Conservation (phyloP, 2,797 vertebrate genomes). For the Bovichtus diacanthus region DNA sequence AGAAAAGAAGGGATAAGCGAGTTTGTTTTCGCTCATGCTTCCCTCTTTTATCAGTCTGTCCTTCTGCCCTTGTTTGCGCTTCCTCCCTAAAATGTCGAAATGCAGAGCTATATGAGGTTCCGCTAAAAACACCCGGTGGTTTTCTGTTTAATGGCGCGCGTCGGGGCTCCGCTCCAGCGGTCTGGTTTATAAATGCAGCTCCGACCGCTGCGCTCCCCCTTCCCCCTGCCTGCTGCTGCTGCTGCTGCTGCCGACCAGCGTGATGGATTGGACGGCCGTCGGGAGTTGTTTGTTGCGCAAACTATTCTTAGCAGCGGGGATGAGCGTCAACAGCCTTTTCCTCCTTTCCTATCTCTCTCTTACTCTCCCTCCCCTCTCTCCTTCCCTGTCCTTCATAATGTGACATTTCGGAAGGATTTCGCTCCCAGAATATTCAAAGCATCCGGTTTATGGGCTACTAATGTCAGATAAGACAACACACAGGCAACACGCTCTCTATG, state of each 20-base stretch:
- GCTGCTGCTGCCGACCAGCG: conserved; percentile 49
- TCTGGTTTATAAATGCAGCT: conserved; percentile 75
- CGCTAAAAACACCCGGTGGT: conserved; percentile 72
- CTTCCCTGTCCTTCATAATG: conserved; percentile 15
- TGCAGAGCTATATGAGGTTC: conserved; percentile 45
- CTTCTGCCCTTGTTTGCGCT: conserved; percentile 5
- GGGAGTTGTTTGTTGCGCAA: conserved; percentile 83
- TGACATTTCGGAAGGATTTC: conserved; percentile 40
- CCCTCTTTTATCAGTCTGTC: conserved; percentile 5
- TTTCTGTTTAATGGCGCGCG: conserved; percentile 81
- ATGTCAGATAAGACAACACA: neutral
- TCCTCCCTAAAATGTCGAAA: conserved; percentile 1
- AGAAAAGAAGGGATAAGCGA: neutral
- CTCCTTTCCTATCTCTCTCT: conserved; percentile 24
- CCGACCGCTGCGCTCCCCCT: conserved; percentile 44
- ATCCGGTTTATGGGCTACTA: conserved; percentile 16
- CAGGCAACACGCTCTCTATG: neutral
- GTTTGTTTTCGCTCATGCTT: neutral
- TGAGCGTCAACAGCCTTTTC: conserved; percentile 72
- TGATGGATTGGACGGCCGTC: conserved; percentile 80
- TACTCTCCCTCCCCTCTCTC: conserved; percentile 17
- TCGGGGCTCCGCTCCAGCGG: conserved; percentile 77
- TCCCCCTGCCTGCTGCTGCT: conserved; percentile 13
- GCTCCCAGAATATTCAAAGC: conserved; percentile 12
- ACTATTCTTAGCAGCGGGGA: conserved; percentile 82